Conservation (phyloP, 1,140 invertebrate species). For the Drosophila sucinea region DNA sequence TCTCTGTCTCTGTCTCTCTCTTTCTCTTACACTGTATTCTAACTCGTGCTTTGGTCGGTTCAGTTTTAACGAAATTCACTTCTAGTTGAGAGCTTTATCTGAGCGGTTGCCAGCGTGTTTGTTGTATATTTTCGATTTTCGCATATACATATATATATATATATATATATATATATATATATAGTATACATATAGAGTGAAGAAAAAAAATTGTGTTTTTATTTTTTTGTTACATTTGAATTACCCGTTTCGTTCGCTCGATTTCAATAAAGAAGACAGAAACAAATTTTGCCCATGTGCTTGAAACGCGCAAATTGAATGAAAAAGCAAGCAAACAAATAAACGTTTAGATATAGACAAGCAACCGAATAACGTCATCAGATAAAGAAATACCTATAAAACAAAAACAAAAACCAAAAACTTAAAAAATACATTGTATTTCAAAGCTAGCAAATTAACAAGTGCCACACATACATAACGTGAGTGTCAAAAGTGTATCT, state of each 20-base stretch:
- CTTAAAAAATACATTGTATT: conserved; percentile 40
- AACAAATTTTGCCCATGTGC: conserved; percentile 58
- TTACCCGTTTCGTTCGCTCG: conserved; percentile 63
- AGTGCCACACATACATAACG: conserved; percentile 23
- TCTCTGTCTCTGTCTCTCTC: not conserved
- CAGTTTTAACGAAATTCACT: conserved; percentile 59
- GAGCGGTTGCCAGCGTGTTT: conserved; percentile 67
- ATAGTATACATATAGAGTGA: conserved; percentile 43
- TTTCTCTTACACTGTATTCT: conserved; percentile 40
- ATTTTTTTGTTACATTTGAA: conserved; percentile 67
- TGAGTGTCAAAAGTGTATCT: conserved; percentile 32
- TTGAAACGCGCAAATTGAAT: conserved; percentile 62
- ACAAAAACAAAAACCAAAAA: conserved; percentile 25
- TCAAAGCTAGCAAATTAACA: conserved; percentile 38
- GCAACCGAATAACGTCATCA: conserved; percentile 67
- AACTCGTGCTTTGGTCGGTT: conserved; percentile 66
- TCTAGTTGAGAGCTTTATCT: conserved; percentile 80
- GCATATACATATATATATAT: conserved; percentile 43
- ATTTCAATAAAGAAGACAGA: conserved; percentile 35
- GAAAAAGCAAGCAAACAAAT: conserved; percentile 40
- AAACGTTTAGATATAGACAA: conserved; percentile 33
- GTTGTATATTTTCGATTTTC: conserved; percentile 48
- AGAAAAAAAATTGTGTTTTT: conserved; percentile 31
- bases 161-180: conserved; percentile 45
- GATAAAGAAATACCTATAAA: conserved; percentile 59